Evolutionary conservation across 2,797 vertebrate genomes (phyloP), one percentile per base, ranked within the genome.

Genomic region (Monodelphis domestica): DNA sequence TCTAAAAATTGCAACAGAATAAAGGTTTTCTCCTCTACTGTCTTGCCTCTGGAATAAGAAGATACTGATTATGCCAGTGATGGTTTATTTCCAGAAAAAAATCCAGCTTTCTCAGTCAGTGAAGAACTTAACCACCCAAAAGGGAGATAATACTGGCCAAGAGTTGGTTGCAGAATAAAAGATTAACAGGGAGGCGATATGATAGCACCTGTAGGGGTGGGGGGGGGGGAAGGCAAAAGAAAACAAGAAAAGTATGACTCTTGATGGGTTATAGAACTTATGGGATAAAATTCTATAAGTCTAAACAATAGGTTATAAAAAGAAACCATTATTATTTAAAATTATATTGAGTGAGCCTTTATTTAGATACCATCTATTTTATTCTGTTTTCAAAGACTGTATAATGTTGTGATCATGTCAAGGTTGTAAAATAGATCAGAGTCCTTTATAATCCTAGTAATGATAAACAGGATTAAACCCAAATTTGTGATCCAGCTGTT

Each of bases 351-450:
- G 52, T 45, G 88, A 50, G 78, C 11, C 4, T 45, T 87, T 93
- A 17, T 38, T 45, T 84, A 2, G 53, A 38, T 26, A 28, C 88
- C 78, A 54, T 55, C 89, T 93, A 38, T 53, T 91, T 57, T 55
- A 63, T 90, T 91, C 89, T 89, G 14, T 45, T 78, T 78, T 45
- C 63, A 45, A 45, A 78, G 38, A 38, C 63, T 78, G 24, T 78
- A 3, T 63, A 59, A 17, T 78, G 24, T 93, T 94, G 95, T 90
- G 45, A 89, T 88, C 59, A 95, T 56, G 28, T 45, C 51, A 28
- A 88, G 92, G n/a, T 91, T 63, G 54, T 53, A 95, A 94, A 93
- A 4, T 92, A 51, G 84, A 11, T 5, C 57, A 90, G 59, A 94
- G 15, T 88, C 11, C 15, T 84, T 87, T 84, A 50, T 54, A 14